Evolutionary conservation across 2,113 vertebrate species (phyloP).

Genomic region (Chiloscyllium plagiosum): DNA sequence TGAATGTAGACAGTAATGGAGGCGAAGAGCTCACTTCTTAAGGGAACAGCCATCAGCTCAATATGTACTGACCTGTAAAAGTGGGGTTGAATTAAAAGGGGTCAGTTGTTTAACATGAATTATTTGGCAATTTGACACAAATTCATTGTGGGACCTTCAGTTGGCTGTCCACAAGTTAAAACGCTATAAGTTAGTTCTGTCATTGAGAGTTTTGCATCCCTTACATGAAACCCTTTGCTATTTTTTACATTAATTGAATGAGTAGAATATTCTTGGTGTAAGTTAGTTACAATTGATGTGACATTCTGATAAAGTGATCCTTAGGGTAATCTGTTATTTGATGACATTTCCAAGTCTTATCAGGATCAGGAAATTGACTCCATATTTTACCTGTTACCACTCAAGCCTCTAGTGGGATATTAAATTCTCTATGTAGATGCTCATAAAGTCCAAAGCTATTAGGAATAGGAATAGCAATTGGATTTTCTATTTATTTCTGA

Average conservation of each 20-base stretch:
- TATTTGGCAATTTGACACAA: neutral
- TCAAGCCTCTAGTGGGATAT: neutral
- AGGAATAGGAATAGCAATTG: neutral
- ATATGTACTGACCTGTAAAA: neutral
- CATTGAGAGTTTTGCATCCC: neutral
- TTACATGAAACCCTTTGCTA: neutral
- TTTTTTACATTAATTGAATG: neutral
- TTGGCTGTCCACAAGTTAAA: neutral
- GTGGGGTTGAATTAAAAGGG: neutral
- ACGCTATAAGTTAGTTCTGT: neutral
- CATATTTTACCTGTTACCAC: neutral
- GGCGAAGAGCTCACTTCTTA: too few species aligned
- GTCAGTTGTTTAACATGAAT: neutral
- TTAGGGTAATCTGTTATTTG: neutral
- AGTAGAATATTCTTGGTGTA: neutral
- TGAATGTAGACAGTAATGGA: too few species aligned
- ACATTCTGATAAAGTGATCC: neutral
- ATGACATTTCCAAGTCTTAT: neutral
- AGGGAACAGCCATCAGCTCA: too few species aligned
- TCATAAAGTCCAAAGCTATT: neutral
- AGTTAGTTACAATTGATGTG: neutral
- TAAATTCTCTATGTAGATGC: neutral
- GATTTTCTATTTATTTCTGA: neutral
- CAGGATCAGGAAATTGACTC: neutral
- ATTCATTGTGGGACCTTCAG: neutral